A percentile compares a stretch with the other conserved stretches of the same genome.
These are phyloP conservation scores for Cephus cinctus DNA, from an alignment of 1,140 invertebrate genomes.

Conservation along the genomic window DNA sequence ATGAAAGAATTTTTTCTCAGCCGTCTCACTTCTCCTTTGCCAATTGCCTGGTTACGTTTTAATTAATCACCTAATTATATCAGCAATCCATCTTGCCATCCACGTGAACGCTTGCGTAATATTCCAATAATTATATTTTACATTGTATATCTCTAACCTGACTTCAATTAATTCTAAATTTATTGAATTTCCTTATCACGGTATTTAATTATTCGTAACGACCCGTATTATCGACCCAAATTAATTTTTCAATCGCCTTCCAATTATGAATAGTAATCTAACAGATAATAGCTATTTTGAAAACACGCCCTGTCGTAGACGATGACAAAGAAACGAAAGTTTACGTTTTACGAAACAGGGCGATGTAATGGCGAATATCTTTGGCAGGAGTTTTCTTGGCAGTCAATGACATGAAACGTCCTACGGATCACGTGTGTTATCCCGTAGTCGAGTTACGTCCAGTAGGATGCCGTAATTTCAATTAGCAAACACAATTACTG, in stretches of 20 bases:
- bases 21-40: slow-evolving; percentile 10
- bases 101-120: no score
- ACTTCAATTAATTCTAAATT: no score
- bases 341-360: neutral
- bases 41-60: slow-evolving; percentile 8
- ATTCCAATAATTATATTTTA: no score
- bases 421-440: slow-evolving; percentile 9
- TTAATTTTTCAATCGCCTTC: no score
- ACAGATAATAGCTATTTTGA: no score
- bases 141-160: no score
- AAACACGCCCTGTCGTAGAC: neutral
- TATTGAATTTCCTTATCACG: no score
- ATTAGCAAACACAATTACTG: slow-evolving; percentile 42
- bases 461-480: slow-evolving; percentile 32
- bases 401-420: slow-evolving; percentile 8
- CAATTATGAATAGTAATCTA: no score
- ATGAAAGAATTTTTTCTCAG: slow-evolving; percentile 17
- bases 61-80: slow-evolving; percentile 20
- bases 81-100: no score
- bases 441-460: slow-evolving; percentile 5
- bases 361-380: slow-evolving; percentile 1
- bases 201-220: no score
- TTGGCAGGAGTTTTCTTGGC: slow-evolving; percentile 8
- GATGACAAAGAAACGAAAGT: neutral
- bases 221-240: no score